Conservation (phyloP, 2,797 vertebrate genomes). For the Vipera ursinii region DNA sequence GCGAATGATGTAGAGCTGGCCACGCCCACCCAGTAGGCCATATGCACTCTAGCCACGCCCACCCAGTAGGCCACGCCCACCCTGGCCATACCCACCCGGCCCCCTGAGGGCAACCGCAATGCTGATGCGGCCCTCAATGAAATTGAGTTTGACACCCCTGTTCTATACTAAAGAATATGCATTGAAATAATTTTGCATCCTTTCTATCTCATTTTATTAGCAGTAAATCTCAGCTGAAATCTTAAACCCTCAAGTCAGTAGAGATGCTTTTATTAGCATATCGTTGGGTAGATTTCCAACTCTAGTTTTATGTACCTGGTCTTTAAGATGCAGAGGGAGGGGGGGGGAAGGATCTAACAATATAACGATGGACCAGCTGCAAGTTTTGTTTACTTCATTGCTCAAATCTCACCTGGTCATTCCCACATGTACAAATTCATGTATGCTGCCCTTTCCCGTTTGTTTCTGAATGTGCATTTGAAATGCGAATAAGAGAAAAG, state of each 20-base stretch:
- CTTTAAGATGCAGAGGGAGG: not conserved
- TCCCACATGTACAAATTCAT: not conserved
- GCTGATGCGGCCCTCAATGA: too few relatives aligned
- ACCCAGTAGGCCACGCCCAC: too few relatives aligned
- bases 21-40: too few relatives aligned
- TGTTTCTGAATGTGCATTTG: not conserved
- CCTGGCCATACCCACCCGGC: too few relatives aligned
- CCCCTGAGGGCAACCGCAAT: too few relatives aligned
- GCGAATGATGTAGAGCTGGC: too few relatives aligned
- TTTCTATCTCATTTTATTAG: constrained; percentile 1
- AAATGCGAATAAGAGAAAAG: not conserved
- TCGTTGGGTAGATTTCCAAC: not conserved
- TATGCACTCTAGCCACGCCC: too few relatives aligned
- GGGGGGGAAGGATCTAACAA: not conserved
- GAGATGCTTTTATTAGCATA: not conserved
- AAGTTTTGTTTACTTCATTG: not conserved
- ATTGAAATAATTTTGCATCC: not conserved
- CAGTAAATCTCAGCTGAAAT: constrained; percentile 2
- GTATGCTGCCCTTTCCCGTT: not conserved
- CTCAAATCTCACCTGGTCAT: not conserved
- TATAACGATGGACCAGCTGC: not conserved
- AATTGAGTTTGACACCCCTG: too few relatives aligned
- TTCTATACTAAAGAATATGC: not conserved
- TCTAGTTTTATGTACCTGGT: not conserved
- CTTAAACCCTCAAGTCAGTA: not conserved